phyloP scores from a whole-genome alignment of 1,140 invertebrate species.

The Luehdorfia chinensis region DNA sequence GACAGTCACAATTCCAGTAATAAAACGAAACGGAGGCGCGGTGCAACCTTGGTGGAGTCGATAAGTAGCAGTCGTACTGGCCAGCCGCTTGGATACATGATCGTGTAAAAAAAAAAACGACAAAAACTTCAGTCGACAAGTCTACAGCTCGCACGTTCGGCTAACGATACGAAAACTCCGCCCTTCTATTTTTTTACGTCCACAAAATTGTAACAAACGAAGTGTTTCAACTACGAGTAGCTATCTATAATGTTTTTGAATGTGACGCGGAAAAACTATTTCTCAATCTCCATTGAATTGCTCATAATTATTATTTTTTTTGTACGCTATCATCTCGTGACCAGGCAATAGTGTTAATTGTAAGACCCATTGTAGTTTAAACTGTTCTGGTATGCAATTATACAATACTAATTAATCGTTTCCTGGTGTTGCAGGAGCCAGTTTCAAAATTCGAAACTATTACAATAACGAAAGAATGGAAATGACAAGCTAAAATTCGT shows the following conservation, averaged over 20 bases:
- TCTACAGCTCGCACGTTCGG: constrained; percentile 38
- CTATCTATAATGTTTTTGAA: no score
- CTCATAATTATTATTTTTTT: constrained; percentile 37
- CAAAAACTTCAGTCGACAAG: constrained; percentile 41
- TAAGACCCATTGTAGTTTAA: constrained; percentile 39
- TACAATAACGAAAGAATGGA: no score
- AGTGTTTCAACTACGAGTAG: no score
- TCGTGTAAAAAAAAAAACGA: constrained; percentile 55
- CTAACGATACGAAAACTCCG: constrained; percentile 56
- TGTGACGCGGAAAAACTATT: constrained; percentile 22
- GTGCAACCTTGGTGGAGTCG: constrained; percentile 58
- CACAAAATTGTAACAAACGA: constrained; percentile 7
- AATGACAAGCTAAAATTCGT: no score
- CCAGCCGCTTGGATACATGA: constrained; percentile 43
- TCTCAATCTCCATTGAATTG: constrained; percentile 38
- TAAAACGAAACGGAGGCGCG: constrained; percentile 49
- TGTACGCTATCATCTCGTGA: constrained; percentile 44
- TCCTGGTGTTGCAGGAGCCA: constrained; percentile 46
- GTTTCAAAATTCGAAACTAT: constrained; percentile 22
- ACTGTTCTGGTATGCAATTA: constrained; percentile 41
- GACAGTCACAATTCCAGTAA: constrained; percentile 48
- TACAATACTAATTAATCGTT: constrained; percentile 59
- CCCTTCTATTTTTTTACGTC: constrained; percentile 47
- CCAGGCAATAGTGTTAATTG: constrained; percentile 50
- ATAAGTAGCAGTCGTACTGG: no score